Evolutionary conservation across 2,888 invertebrate species (phyloP).

Genomic region (Drosophila putrida): DNA sequence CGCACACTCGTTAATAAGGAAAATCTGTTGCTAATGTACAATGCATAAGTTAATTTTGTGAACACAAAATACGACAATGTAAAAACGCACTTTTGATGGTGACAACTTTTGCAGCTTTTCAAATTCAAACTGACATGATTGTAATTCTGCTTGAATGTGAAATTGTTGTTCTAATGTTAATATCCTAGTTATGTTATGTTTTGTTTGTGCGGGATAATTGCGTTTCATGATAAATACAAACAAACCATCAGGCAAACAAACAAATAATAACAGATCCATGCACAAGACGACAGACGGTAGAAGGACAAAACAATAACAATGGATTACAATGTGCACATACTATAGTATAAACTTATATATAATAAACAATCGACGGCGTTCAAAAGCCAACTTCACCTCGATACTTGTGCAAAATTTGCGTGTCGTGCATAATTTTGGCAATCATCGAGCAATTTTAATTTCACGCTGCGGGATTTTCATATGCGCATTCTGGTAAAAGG

Average conservation of each 20-base stretch:
- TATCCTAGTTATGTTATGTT: slow-evolving; percentile 29
- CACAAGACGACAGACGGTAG: slow-evolving; percentile 9
- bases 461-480: slow-evolving; percentile 20
- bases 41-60: slow-evolving; percentile 75
- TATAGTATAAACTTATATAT: slow-evolving; percentile 32
- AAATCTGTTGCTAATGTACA: slow-evolving; percentile 80
- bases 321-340: slow-evolving; percentile 61
- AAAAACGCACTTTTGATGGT: slow-evolving; percentile 46
- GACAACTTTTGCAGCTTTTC: slow-evolving; percentile 64
- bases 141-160: slow-evolving; percentile 9
- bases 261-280: slow-evolving; percentile 17
- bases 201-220: slow-evolving; percentile 59
- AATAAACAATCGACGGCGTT: slow-evolving; percentile 50
- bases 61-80: slow-evolving; percentile 63
- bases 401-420: slow-evolving; percentile 11
- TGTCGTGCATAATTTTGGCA: slow-evolving; percentile 21
- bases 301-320: slow-evolving; percentile 24
- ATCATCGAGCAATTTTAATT: slow-evolving; percentile 2
- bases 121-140: slow-evolving; percentile 42
- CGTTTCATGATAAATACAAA: slow-evolving; percentile 56
- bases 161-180: slow-evolving; percentile 32
- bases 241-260: slow-evolving; percentile 27
- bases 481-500: slow-evolving; percentile 35
- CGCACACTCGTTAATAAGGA: slow-evolving; percentile 76
- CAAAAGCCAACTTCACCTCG: slow-evolving; percentile 13